Conservation (phyloP, 2,113 vertebrate genomes). For the Daboia siamensis region DNA sequence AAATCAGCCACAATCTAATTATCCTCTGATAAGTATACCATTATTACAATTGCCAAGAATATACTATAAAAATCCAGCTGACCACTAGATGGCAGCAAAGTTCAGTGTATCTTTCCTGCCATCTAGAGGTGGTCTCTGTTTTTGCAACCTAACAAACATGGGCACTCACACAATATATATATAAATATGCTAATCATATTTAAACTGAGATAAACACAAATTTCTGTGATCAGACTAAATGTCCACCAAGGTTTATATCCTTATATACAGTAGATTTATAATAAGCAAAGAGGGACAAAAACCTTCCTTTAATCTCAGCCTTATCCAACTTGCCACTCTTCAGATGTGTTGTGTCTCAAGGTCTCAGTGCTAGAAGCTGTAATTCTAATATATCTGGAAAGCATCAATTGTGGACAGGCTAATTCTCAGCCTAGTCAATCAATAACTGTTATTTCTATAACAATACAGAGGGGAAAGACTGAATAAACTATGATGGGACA, state of each 20-base stretch:
- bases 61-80: not conserved
- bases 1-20: not conserved
- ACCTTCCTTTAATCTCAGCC: not conserved
- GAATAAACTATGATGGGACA: not conserved
- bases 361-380: not conserved
- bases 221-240: not conserved
- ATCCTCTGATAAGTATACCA: not conserved
- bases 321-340: too few relatives aligned
- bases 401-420: not conserved
- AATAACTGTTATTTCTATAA: conserved; percentile 15
- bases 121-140: too few relatives aligned
- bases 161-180: too few relatives aligned
- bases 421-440: conserved; percentile 9
- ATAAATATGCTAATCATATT: not conserved
- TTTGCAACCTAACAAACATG: too few relatives aligned
- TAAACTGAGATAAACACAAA: not conserved
- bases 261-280: not conserved
- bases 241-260: not conserved
- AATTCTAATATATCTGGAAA: not conserved
- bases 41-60: not conserved
- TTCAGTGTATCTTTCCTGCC: not conserved
- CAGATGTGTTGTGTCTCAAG: too few relatives aligned
- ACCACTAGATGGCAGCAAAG: not conserved
- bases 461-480: conserved; percentile 6
- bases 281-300: not conserved